These are phyloP conservation scores for Nephotettix cincticeps DNA, from an alignment of 1,140 invertebrate species.

Conservation along the genomic window DNA sequence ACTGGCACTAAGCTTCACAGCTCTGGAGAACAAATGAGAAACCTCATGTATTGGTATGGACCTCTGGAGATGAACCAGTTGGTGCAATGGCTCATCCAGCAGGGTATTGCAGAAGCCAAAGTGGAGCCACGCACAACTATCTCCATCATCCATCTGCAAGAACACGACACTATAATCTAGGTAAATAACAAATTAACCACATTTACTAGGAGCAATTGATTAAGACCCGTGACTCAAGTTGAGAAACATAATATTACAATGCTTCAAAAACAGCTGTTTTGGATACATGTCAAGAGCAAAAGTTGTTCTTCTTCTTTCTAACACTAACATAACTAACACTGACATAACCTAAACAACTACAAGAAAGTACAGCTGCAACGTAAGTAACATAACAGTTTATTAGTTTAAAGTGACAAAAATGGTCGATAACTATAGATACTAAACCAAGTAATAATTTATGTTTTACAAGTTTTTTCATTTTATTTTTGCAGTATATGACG, in stretches of 20 bases:
- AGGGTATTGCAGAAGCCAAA: conserved; percentile 82
- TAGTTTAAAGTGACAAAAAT: too few species aligned
- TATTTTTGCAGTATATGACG: too few species aligned
- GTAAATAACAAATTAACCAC: conserved; percentile 84
- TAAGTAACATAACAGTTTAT: too few species aligned
- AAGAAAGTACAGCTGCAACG: too few species aligned
- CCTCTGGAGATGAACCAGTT: conserved; percentile 77
- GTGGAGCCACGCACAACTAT: conserved; percentile 64
- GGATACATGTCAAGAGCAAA: too few species aligned
- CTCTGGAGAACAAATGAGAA: conserved; percentile 32
- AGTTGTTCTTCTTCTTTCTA: too few species aligned
- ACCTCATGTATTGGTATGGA: conserved; percentile 71
- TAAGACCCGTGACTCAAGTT: conserved; percentile 69
- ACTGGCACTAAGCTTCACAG: too few species aligned
- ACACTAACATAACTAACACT: too few species aligned
- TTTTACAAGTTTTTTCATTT: too few species aligned
- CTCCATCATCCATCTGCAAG: conserved; percentile 80
- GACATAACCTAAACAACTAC: too few species aligned
- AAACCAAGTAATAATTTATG: too few species aligned
- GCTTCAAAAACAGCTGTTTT: conserved; percentile 75
- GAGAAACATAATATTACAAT: conserved; percentile 73
- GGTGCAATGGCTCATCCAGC: conserved; percentile 71
- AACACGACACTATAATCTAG: conserved; percentile 84
- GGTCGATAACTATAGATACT: too few species aligned
- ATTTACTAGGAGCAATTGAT: conserved; percentile 83